Evolutionary conservation across 2,113 vertebrate species (phyloP).

Genomic region (Australoheros scitulus): DNA sequence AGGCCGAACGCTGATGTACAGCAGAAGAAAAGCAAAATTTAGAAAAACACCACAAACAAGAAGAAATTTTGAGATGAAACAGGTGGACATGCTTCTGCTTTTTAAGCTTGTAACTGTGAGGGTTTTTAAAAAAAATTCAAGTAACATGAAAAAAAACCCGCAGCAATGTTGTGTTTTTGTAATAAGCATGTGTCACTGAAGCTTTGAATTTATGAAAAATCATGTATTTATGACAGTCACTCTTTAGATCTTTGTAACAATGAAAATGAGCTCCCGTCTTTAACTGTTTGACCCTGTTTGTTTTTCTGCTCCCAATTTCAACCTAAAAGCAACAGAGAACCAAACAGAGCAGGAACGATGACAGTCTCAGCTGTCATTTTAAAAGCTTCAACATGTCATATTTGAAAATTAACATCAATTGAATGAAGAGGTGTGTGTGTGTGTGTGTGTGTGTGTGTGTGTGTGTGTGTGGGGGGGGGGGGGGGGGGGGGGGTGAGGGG

Average conservation of each 20-base stretch:
- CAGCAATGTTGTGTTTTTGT: background rate
- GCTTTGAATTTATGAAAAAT: background rate
- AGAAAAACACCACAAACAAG: too few relatives aligned
- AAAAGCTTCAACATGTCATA: slow-evolving; percentile 49
- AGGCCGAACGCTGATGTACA: background rate
- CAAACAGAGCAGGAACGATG: slow-evolving; percentile 27
- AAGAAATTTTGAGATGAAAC: background rate
- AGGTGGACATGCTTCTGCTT: too few relatives aligned
- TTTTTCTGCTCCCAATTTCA: slow-evolving; percentile 30
- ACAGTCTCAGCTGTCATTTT: slow-evolving; percentile 57
- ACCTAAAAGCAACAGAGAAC: slow-evolving; percentile 14
- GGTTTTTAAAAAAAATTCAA: background rate
- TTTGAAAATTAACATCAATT: too few relatives aligned
- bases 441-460: too few relatives aligned
- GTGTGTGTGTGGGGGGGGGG: too few relatives aligned
- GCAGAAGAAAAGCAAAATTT: background rate
- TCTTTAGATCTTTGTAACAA: background rate
- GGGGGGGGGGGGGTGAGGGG: background rate
- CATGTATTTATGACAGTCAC: background rate
- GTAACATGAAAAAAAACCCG: background rate
- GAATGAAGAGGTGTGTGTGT: background rate
- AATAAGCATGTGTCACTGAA: background rate
- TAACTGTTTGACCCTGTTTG: slow-evolving; percentile 10
- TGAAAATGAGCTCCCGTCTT: background rate
- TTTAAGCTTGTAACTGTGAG: background rate